Evolutionary conservation across 1,140 invertebrate species (phyloP).

Genomic region (Chelonus insularis): DNA sequence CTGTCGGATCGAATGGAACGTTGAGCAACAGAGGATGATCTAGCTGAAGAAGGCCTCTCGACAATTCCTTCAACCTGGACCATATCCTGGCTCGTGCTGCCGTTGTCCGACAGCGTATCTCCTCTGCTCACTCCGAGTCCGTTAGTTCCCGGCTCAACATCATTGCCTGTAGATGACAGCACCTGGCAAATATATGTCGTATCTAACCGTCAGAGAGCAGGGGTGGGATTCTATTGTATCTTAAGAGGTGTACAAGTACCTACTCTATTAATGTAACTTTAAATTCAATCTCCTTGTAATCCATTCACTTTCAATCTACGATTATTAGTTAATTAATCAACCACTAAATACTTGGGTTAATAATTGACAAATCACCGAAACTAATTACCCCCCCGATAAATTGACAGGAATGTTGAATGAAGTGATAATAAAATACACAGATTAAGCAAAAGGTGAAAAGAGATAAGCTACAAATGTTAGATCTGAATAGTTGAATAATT

Average conservation of each 20-base stretch:
- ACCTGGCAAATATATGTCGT: conserved; percentile 65
- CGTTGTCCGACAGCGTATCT: conserved; percentile 52
- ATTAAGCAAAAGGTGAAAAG: no score
- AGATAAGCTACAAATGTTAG: not conserved
- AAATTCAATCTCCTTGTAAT: not conserved
- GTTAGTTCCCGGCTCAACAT: conserved; percentile 63
- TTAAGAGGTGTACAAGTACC: conserved; percentile 49
- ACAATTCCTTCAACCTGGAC: conserved; percentile 41
- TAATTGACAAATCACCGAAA: no score
- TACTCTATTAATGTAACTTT: conserved; percentile 22
- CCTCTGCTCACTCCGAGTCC: conserved; percentile 61
- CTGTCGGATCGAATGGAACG: conserved; percentile 51
- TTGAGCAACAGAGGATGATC: conserved; percentile 59
- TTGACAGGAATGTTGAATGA: no score
- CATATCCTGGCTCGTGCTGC: conserved; percentile 40
- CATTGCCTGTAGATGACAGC: conserved; percentile 65
- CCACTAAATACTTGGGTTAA: no score
- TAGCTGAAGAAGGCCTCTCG: conserved; percentile 58
- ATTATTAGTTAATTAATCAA: no score
- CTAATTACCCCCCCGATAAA: no score
- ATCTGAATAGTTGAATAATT: not conserved
- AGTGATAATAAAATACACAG: no score
- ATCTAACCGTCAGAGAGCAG: conserved; percentile 62
- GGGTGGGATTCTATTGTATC: conserved; percentile 57
- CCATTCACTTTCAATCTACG: no score